These are phyloP conservation scores for Oostethus manadensis DNA, from an alignment of 2,113 vertebrate species.

Conservation along the genomic window DNA sequence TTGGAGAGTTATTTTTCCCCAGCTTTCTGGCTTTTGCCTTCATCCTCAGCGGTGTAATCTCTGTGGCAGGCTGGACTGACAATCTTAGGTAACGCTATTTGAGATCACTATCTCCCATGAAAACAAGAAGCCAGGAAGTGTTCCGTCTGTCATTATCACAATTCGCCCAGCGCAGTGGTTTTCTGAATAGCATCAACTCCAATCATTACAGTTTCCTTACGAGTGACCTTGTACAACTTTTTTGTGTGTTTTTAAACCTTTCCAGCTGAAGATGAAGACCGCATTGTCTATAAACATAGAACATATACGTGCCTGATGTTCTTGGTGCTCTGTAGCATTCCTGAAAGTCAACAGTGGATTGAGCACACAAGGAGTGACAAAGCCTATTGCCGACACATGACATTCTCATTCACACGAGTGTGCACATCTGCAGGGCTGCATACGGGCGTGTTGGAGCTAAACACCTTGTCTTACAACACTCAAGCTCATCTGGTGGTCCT, in stretches of 20 bases:
- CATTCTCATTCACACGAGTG: conserved; percentile 32
- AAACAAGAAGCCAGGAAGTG: conserved; percentile 65
- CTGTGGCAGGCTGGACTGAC: conserved; percentile 17
- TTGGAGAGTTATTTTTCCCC: conserved; percentile 50
- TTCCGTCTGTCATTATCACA: conserved; percentile 61
- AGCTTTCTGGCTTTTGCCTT: conserved; percentile 33
- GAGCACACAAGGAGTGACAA: conserved; percentile 30
- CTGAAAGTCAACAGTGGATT: conserved; percentile 31
- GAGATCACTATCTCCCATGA: conserved; percentile 53
- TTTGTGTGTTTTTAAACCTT: conserved; percentile 34
- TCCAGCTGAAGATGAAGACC: conserved; percentile 54
- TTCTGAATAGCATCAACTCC: conserved; percentile 59
- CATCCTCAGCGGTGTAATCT: conserved; percentile 31
- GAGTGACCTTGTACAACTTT: conserved; percentile 23
- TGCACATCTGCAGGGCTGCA: conserved; percentile 53
- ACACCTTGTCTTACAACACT: conserved; percentile 81
- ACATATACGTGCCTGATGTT: conserved; percentile 3
- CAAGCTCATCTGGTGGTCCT: conserved; percentile 82
- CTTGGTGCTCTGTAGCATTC: conserved; percentile 12
- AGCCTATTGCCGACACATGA: conserved; percentile 11
- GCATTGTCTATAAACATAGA: conserved; percentile 14
- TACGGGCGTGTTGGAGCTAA: conserved; percentile 68
- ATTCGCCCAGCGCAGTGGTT: conserved; percentile 49
- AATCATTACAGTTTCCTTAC: conserved; percentile 57
- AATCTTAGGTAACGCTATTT: conserved; percentile 44